Evolutionary conservation across 2,113 vertebrate genomes (phyloP), one percentile per base, ranked within the genome.

Genomic region (Lagopus leucura): DNA sequence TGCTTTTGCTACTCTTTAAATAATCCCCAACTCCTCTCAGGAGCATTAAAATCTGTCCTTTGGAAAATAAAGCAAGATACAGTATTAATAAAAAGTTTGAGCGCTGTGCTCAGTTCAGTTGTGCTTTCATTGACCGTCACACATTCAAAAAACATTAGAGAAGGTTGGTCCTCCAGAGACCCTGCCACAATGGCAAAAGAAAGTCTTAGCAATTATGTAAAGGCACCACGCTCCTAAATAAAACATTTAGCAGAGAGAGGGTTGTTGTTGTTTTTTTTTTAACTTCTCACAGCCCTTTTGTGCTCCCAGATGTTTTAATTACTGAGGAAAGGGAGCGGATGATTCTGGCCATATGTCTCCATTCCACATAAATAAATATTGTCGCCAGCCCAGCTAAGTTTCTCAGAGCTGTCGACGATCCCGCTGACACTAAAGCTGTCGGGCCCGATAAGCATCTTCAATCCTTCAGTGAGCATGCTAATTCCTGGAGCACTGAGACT

Each of bases 231-330:
- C 54, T 88, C 94, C 89, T 97, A 95, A 86, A 93, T 97, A 38
- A 38, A 38, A 38, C 94, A 96, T 95, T 97, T 96, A 90, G 90
- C 90, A 86, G 72, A 95, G 90, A 94, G 82, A 52, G 20, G 28
- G 1, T 78, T 75, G 18, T 47, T 50, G 11, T 21, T 25, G 8
- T 16, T 54, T 54, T 54, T 64, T 57, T 91, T 89, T 43, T 43
- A 43, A 54, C 89, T 96, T 93, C 96, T 96, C 89, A 87, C 38
- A 38, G 97, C 88, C 86, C 96, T 95, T 96, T 97, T 96, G 96
- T 91, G 95, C 92, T 98, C 98, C 98, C 98, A 99, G 98, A 99
- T 99, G 99, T 99, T 99, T 99, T 99, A 99, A 99, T 99, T 99
- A 98, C 98, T 94, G 97, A 98, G 98, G 98, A 98, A 98, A 98